Evolutionary conservation across 1,140 invertebrate genomes (phyloP).

Genomic region (Rhizoglyphus robini): DNA sequence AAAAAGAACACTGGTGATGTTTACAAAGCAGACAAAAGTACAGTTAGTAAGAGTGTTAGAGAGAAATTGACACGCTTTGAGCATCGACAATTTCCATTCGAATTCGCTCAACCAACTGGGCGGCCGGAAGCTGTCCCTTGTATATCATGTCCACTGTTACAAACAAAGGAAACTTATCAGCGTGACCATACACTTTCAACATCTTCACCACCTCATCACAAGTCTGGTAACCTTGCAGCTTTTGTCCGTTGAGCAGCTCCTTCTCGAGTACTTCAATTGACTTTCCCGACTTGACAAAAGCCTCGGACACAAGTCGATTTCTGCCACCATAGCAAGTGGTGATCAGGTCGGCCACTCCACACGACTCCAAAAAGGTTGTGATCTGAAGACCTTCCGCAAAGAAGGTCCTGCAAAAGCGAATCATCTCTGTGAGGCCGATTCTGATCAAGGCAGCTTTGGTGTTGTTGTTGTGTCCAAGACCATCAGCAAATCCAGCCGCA

Average conservation of each 20-base stretch:
- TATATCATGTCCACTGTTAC: constrained; percentile 91
- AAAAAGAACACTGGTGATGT: too few species aligned
- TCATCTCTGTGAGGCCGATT: too few species aligned
- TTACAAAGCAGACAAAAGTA: too few species aligned
- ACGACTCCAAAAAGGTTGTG: constrained; percentile 93
- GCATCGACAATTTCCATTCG: constrained; percentile 88
- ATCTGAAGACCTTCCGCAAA: constrained; percentile 54
- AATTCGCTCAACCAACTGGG: constrained; percentile 76
- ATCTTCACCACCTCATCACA: constrained; percentile 87
- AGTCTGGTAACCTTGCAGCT: constrained; percentile 93
- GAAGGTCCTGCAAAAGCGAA: constrained; percentile 90
- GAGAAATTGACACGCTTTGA: too few species aligned
- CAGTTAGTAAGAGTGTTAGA: too few species aligned
- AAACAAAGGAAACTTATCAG: constrained; percentile 86
- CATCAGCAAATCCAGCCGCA: too few species aligned
- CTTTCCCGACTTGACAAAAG: constrained; percentile 84
- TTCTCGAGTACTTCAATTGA: constrained; percentile 75
- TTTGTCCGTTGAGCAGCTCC: too few species aligned
- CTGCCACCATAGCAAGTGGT: too few species aligned
- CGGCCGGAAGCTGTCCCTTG: constrained; percentile 56
- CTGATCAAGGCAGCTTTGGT: too few species aligned
- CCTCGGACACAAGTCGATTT: constrained; percentile 80
- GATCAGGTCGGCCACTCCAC: constrained; percentile 93
- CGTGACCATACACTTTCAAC: constrained; percentile 69
- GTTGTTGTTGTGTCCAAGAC: too few species aligned